phyloP scores from a whole-genome alignment of 2,113 vertebrate species.

The Tiliqua scincoides region DNA sequence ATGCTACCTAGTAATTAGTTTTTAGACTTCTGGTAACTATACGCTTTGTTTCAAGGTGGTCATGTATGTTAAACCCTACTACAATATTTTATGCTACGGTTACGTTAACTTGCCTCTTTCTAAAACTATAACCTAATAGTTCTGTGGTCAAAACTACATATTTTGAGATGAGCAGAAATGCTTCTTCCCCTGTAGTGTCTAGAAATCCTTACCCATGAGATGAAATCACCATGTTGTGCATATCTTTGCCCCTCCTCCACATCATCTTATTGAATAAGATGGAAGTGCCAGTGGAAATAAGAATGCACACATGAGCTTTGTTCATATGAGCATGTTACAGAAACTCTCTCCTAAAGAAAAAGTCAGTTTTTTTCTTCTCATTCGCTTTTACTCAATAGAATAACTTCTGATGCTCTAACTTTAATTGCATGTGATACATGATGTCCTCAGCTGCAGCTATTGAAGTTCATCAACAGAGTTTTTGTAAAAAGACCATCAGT shows the following conservation, averaged over 20 bases:
- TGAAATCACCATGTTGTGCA: neutral
- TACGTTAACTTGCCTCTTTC: neutral
- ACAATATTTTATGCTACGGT: neutral
- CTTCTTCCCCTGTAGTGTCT: neutral
- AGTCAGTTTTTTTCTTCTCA: neutral
- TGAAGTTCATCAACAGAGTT: slow-evolving; percentile 1
- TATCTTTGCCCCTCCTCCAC: accelerated
- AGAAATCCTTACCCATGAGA: neutral
- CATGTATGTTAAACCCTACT: neutral
- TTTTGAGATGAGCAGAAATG: neutral
- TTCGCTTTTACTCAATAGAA: slow-evolving; percentile 34
- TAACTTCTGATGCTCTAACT: neutral
- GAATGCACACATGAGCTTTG: neutral
- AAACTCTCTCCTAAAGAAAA: slow-evolving; percentile 24
- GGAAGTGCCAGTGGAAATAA: slow-evolving; percentile 10
- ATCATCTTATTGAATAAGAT: neutral
- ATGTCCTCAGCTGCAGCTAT: neutral
- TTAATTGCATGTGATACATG: slow-evolving; percentile 7
- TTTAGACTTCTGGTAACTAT: neutral
- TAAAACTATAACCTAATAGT: neutral
- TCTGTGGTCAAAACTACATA: neutral
- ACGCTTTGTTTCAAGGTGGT: neutral
- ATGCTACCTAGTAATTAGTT: neutral
- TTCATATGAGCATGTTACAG: neutral
- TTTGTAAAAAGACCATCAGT: neutral